Base-by-base conservation (phyloP, 1,140 invertebrate genomes). In the Atta texana region DNA sequence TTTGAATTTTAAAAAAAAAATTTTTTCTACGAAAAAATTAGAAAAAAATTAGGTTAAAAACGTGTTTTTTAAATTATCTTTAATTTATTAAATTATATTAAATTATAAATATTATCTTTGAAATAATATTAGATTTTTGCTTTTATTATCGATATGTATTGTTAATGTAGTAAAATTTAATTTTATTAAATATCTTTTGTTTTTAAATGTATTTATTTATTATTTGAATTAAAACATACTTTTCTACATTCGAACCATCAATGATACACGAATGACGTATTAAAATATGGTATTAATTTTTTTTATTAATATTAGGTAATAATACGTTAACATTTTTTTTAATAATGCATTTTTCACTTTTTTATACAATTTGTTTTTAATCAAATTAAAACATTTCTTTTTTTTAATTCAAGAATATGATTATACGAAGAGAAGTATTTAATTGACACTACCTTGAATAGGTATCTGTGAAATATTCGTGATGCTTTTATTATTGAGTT, bases 271-370 rank as follows among this genome's bases (percentile, higher is more conserved):
- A 44, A n/a, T 39, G n/a, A 80, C 5, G 69, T 80, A 34, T 53
- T 3, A n/a, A 31, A 49, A 24, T 55, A 44, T 44, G 39, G 1
- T 44, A 44, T 44, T 10, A 0, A 10, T 5, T 8, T 34, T 68
- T n/a, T 51, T 55, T 66, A 24, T 66, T 69, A 39, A 80, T 18
- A 80, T 80, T 51, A 12, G 2, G 39, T 24, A 34, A 80, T 34
- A 69, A 55, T 69, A 44, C 7, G 34, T 80, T 28, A 14, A 44
- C 31, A 12, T 78, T 14, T 57, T 49, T 74, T 57, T 1, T 24
- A 44, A 80, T 24, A 53, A 55, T 55, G 12, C 8, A 7, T 55
- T 10, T 24, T 66, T 4, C 12, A 0, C 16, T 61, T 80, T 55
- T 28, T 44, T 44, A 44, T 44, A 44, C 39, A 44, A 1, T 18